Conservation (phyloP, 2,797 vertebrate species). For the Ataeniobius toweri region DNA sequence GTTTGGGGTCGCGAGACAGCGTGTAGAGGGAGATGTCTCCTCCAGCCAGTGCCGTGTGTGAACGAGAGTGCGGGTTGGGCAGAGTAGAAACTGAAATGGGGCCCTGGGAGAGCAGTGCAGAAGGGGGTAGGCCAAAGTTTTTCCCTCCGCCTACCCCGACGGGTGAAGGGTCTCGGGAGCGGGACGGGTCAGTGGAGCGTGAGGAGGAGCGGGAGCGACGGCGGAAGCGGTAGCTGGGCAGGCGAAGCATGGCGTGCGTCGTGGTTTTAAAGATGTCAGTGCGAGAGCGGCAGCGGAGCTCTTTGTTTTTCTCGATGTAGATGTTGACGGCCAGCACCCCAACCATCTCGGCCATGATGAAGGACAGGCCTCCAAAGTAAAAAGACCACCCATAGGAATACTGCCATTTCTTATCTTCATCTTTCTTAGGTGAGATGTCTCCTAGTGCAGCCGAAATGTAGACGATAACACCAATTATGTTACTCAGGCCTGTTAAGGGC, state of each 20-base stretch:
- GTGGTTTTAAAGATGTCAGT: constrained; percentile 89
- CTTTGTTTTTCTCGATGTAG: constrained; percentile 95
- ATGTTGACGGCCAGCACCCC: constrained; percentile 94
- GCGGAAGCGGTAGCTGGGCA: constrained; percentile 92
- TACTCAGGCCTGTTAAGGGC: constrained; percentile 85
- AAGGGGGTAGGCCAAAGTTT: constrained; percentile 85
- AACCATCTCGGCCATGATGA: constrained; percentile 96
- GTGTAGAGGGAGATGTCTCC: constrained; percentile 88
- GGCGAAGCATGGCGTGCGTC: constrained; percentile 88
- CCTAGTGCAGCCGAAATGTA: constrained; percentile 95
- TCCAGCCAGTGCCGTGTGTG: constrained; percentile 87
- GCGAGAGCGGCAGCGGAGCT: constrained; percentile 90
- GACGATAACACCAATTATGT: constrained; percentile 95
- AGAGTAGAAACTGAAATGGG: constrained; percentile 92
- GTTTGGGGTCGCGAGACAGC: constrained; percentile 82
- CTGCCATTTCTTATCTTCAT: constrained; percentile 93
- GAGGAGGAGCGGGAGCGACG: constrained; percentile 92
- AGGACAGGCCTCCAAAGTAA: constrained; percentile 94
- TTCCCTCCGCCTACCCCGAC: constrained; percentile 83
- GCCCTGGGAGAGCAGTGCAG: constrained; percentile 82
- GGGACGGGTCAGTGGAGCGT: constrained; percentile 90
- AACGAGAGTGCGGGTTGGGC: constrained; percentile 85
- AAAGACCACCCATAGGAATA: constrained; percentile 97
- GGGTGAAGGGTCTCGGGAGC: constrained; percentile 89
- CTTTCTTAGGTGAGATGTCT: constrained; percentile 91